phyloP scores from a whole-genome alignment of 2,797 vertebrate species.

The Gambusia yucatana region DNA sequence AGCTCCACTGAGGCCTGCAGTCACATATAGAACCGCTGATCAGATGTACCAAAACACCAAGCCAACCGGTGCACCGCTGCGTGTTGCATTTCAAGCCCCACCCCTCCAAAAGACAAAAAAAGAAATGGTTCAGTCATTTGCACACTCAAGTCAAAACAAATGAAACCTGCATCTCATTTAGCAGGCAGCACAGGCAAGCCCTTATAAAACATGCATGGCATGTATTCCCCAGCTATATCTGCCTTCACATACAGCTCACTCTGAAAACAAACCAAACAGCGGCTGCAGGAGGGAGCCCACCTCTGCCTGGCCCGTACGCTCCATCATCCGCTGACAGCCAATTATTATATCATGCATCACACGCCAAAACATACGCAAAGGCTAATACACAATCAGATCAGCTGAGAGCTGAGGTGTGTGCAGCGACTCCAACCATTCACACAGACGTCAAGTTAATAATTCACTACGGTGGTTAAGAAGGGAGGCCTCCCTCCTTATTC shows the following conservation, averaged over 20 bases:
- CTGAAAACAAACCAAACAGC: constrained; percentile 34
- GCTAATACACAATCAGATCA: constrained; percentile 33
- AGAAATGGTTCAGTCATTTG: not conserved
- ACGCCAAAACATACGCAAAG: constrained; percentile 17
- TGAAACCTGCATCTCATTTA: constrained; percentile 59
- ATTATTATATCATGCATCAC: constrained; percentile 63
- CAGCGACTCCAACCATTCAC: constrained; percentile 11
- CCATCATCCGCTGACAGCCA: constrained; percentile 67
- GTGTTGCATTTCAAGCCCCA: not conserved
- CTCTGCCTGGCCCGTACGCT: constrained; percentile 41
- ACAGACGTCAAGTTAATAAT: constrained; percentile 69
- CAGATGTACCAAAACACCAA: not conserved
- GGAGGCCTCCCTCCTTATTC: constrained; percentile 68
- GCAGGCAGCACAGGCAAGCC: constrained; percentile 47
- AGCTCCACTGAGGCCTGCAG: constrained; percentile 20
- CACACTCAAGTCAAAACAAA: constrained; percentile 53
- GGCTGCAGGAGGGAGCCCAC: constrained; percentile 31
- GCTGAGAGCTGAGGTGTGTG: constrained; percentile 1
- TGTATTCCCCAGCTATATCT: constrained; percentile 46
- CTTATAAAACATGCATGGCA: constrained; percentile 71
- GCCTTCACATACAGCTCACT: constrained; percentile 35
- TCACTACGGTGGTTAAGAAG: constrained; percentile 73
- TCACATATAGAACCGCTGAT: constrained; percentile 24
- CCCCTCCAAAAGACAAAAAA: not conserved
- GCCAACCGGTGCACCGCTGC: constrained; percentile 4